These are phyloP conservation scores for Creontiades dilutus DNA, from an alignment of 2,888 invertebrate genomes.

Conservation along the genomic window DNA sequence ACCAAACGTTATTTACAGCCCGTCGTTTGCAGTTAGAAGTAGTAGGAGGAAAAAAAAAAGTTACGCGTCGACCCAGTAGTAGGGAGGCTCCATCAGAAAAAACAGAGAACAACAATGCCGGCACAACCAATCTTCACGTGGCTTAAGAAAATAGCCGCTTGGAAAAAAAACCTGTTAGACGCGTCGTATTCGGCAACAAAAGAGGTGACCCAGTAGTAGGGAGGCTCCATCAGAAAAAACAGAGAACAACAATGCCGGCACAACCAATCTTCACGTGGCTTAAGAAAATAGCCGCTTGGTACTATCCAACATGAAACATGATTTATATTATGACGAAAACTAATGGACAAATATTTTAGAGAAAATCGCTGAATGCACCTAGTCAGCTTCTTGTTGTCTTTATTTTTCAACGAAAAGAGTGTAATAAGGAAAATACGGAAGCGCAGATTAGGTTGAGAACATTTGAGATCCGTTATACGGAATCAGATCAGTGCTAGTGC, in stretches of 20 bases:
- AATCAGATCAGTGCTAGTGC: too few species aligned
- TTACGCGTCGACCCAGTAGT: too few species aligned
- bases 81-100: not conserved
- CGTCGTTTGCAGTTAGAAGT: slow-evolving; percentile 67
- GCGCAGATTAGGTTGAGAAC: too few species aligned
- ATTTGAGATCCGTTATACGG: too few species aligned
- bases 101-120: not conserved
- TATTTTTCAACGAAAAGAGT: too few species aligned
- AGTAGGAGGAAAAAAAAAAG: slow-evolving; percentile 15
- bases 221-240: not conserved
- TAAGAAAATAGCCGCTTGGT: not conserved
- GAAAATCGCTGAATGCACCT: too few species aligned
- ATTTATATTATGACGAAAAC: too few species aligned
- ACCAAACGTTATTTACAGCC: slow-evolving; percentile 56
- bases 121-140: not conserved
- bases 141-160: not conserved
- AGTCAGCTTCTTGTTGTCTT: too few species aligned
- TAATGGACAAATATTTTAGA: too few species aligned
- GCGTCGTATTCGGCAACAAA: slow-evolving; percentile 63
- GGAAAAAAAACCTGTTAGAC: slow-evolving; percentile 64
- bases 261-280: not conserved
- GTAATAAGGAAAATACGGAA: too few species aligned
- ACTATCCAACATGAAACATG: too few species aligned
- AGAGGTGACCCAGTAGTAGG: slow-evolving; percentile 9
- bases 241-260: not conserved